Evolutionary conservation across 2,113 vertebrate species (phyloP), one percentile per base, ranked within the genome.

Genomic region (Candoia aspera): DNA sequence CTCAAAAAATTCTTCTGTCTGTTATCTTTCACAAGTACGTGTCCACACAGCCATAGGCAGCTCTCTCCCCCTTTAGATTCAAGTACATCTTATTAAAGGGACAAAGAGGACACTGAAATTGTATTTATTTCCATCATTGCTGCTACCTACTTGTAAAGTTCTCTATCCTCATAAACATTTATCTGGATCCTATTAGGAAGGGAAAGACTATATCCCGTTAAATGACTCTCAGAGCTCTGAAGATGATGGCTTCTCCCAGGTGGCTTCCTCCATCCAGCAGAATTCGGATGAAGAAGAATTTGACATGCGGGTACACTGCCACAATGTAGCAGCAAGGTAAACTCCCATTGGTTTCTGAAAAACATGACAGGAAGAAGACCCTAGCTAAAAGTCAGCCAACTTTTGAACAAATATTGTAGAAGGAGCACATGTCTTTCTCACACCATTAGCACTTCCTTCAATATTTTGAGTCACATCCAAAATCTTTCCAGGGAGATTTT

Each of bases 181-280:
- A 92, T 90, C 93, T n/a, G 93, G 87, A 2, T 94, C 94, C 89
- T 79, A 49, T 21, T 95, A 99, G 98, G 98, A 99, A 64, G 98
- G 98, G 24, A 98, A 99, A 92, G 98, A 98, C 90, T 97, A 98
- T 97, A 97, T 98, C 93, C 98, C 98, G 0, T 97, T 98, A 85
- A 98, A 98, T 0, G 96, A 97, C 93, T 99, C 98, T 54, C 98
- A 99, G 96, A 99, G 98, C 96, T 98, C 98, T 0, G 98, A 99
- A 94, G 99, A 99, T 10, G 98, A 98, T 49, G 98, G 98, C 84
- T 99, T 99, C 97, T 98, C 98, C 29, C 99, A 99, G 96, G 97
- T 95, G 0, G 98, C 99, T 42, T 99, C 98, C 8, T 97, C 95
- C 15, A 97, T 96, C 33, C 97, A 98, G 87, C 98, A 98, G 5